phyloP scores from a whole-genome alignment of 2,113 vertebrate species.

The Meleagris gallopavo region DNA sequence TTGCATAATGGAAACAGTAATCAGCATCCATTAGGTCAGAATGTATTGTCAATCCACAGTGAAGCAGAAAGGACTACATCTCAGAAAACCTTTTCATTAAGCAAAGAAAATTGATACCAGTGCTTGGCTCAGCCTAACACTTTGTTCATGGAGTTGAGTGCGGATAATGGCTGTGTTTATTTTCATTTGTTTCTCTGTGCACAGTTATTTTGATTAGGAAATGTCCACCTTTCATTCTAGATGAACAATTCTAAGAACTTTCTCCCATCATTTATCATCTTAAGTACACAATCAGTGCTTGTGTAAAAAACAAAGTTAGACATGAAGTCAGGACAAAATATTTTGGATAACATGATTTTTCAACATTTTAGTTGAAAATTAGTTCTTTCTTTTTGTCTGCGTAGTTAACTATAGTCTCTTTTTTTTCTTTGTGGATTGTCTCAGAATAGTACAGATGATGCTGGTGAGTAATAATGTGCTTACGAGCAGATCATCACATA shows the following conservation, averaged over 20 bases:
- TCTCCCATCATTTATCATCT: conserved; percentile 23
- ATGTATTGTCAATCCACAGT: conserved; percentile 64
- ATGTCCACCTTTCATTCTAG: conserved; percentile 41
- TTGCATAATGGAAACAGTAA: conserved; percentile 63
- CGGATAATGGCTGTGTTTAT: conserved; percentile 58
- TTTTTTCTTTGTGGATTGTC: not conserved
- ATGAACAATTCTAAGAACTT: conserved; percentile 41
- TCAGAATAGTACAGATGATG: not conserved
- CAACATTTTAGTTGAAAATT: not conserved
- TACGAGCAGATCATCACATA: not conserved
- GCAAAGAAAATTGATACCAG: conserved; percentile 63
- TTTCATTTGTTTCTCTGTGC: conserved; percentile 16
- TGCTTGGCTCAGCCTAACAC: conserved; percentile 40
- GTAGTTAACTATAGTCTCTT: not conserved
- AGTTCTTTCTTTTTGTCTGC: not conserved
- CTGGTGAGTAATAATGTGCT: not conserved
- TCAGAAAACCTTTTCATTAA: conserved; percentile 62
- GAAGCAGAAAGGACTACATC: conserved; percentile 65
- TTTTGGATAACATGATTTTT: not conserved
- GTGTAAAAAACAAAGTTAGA: not conserved
- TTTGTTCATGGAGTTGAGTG: conserved; percentile 21
- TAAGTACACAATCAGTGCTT: not conserved
- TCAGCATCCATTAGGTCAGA: conserved; percentile 71
- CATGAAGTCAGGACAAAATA: not conserved
- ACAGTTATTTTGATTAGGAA: conserved; percentile 60